Evolutionary conservation across 2,797 vertebrate species (phyloP), one percentile per base, ranked within the genome.

Genomic region (Neoniphon sammara): DNA sequence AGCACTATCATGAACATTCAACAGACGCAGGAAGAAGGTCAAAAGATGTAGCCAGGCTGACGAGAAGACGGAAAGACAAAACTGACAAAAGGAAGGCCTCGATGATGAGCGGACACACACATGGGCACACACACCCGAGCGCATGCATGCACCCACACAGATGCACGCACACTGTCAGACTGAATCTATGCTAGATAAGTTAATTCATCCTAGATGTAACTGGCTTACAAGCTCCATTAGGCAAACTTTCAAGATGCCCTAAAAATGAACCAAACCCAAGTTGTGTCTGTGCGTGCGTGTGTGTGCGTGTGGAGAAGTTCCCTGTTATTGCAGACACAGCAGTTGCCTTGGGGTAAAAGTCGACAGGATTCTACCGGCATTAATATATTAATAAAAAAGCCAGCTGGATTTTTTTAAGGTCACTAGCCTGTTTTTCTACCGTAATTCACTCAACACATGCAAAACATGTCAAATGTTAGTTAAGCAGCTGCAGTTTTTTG

Each of bases 151-250:
- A 36, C 44, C 68, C 39, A 62, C 73, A 80, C 61, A 52, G 61
- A 50, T 70, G 54, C 20, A 2, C 30, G 20, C 30, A n/a, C 62
- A 55, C 64, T 71, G 75, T 58, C 75, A 17, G 66, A 25, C 1
- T 65, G 25, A 54, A 77, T 77, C 73, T 78, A 15, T 57, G 57
- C 65, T 21, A 18, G 52, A 77, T 66, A 61, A 70, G 23, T 75
- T 72, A 64, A 83, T 73, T 77, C 56, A 72, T 71, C 63, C 66
- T 7, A 15, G 47, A 76, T 21, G 75, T 74, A 75, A 82, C 77
- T 49, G 66, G 62, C 52, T 84, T 73, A 67, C 63, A 60, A 75
- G 65, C 73, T 80, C 72, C 55, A 84, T 82, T 73, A 67, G 42
- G 44, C 62, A 69, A 63, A 79, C 73, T 72, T 82, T 57, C 47